These are phyloP conservation scores for Coenonympha glycerion DNA, from an alignment of 2,888 invertebrate species.

Conservation along the genomic window DNA sequence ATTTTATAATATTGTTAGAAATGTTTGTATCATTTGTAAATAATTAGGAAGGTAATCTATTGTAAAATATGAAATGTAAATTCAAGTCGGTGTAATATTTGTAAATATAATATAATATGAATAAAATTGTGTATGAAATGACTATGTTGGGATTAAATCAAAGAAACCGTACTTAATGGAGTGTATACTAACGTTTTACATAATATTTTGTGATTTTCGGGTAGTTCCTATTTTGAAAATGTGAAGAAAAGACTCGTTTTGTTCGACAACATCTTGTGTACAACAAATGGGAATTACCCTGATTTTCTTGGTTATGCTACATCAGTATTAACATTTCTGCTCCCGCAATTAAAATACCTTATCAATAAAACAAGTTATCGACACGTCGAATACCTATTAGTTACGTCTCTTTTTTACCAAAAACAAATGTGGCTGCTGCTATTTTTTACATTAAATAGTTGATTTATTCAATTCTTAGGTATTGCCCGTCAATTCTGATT, in stretches of 20 bases:
- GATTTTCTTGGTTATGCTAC: constrained; percentile 20
- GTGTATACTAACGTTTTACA: constrained; percentile 13
- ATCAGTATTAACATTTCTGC: constrained; percentile 27
- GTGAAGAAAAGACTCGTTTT: too few species aligned
- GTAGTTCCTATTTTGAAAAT: too few species aligned
- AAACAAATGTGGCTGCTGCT: too few species aligned
- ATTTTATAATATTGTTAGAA: constrained; percentile 54
- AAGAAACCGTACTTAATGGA: constrained; percentile 24
- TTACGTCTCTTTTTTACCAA: too few species aligned
- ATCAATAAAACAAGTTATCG: constrained; percentile 7
- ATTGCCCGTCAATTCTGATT: too few species aligned
- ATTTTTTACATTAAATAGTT: too few species aligned
- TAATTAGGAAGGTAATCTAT: constrained; percentile 22
- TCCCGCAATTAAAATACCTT: constrained; percentile 17
- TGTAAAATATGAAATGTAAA: constrained; percentile 10
- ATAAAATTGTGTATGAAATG: constrained; percentile 15
- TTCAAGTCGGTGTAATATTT: constrained; percentile 28
- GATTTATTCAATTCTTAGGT: too few species aligned
- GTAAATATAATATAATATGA: constrained; percentile 37
- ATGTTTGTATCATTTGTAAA: constrained; percentile 43
- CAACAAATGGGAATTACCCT: constrained; percentile 9
- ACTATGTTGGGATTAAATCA: constrained; percentile 32
- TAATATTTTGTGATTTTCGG: too few species aligned
- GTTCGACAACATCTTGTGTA: too few species aligned
- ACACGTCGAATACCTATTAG: background rate